Conservation (phyloP, 2,797 vertebrate genomes). For the Spinus pinus region DNA sequence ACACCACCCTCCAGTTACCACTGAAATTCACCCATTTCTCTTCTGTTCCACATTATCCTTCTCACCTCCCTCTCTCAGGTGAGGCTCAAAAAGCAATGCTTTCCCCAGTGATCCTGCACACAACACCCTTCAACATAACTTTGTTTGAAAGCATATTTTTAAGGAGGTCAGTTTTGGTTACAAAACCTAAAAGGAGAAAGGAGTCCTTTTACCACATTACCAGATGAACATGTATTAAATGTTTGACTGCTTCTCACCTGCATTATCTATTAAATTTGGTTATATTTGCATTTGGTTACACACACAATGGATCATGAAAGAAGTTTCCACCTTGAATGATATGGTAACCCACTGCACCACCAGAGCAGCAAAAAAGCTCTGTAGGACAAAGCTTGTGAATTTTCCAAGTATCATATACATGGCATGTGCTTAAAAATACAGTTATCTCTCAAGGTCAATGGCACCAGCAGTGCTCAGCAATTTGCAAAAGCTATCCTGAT, state of each 20-base stretch:
- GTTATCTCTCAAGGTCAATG: background rate
- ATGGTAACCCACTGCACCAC: background rate
- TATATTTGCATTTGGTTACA: background rate
- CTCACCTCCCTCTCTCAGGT: background rate
- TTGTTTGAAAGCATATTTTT: background rate
- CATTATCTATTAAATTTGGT: background rate
- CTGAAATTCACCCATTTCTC: background rate
- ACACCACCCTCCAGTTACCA: background rate
- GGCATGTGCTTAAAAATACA: background rate
- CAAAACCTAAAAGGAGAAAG: background rate
- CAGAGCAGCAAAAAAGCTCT: background rate
- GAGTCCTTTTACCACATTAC: background rate
- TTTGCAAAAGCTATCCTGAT: background rate
- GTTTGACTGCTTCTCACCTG: background rate
- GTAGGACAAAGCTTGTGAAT: background rate
- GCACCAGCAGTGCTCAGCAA: fast-evolving
- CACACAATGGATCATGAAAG: background rate
- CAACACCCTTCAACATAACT: background rate
- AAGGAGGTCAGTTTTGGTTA: too few relatives aligned
- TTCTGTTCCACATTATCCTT: background rate
- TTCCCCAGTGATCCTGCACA: background rate
- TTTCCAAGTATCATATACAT: background rate
- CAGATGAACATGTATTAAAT: background rate
- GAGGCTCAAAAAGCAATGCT: background rate
- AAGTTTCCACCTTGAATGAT: background rate